Base-by-base conservation (phyloP, 2,888 invertebrate species). In the Dryobotodes eremita region DNA sequence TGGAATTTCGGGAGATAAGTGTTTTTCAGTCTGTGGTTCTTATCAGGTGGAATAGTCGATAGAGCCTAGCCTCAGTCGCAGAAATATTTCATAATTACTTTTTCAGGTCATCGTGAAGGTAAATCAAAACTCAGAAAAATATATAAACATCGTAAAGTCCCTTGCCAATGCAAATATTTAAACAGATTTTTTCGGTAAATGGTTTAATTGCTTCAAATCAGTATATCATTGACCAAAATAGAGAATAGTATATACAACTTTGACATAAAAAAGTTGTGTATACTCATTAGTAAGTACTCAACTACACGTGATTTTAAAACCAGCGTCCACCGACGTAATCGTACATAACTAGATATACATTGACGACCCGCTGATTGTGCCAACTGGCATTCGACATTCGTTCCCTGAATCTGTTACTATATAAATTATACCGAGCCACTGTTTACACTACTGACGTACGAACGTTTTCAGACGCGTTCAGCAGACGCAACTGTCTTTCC, bases 301-400 rank as follows among this genome's bases (percentile, higher is more conserved):
- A 77, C 53, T 59, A 76, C 88, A 86, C 86, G 88, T 88, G 87
- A 86, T 75, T 78, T 59, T 64, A 76, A 79, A 78, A 82, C 75
- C 82, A 78, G 73, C 76, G 76, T 83, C 84, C 71, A 82, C 79
- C 82, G 77, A 71, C 69, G 80, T 79, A 71, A 77, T 77, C 71
- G 66, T 71, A 75, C 81, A 75, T 53, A 75, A 61, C 75, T 83
- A 42, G n/a, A 7, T 70, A 80, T 72, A 84, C 55, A 76, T 62
- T 80, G 87, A 84, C 64, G 71, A 88, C 82, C 79, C 82, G 81
- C 80, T 86, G 84, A 87, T 91, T 86, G 92, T 94, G 94, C 94
- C 94, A 94, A 93, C 93, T 94, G 94, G 94, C 94, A 94, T 90
- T 86, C 89, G 83, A 70, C 81, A 82, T 86, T 85, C 89, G 91